A percentile compares a stretch with the other conserved stretches of the same genome.
These are phyloP conservation scores for Biston stratarius DNA, from an alignment of 2,888 invertebrate species.

Conservation along the genomic window DNA sequence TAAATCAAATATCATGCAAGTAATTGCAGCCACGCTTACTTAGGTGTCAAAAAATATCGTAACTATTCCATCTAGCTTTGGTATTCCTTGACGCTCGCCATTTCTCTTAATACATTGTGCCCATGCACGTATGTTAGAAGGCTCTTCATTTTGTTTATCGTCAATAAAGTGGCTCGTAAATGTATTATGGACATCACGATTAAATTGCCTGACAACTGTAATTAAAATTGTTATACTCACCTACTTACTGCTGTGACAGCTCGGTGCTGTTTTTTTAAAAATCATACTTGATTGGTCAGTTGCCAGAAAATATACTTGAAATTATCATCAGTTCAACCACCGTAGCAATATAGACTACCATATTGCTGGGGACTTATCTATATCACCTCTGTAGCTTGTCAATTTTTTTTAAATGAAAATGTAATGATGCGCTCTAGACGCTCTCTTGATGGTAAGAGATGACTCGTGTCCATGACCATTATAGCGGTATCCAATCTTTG, in stretches of 20 bases:
- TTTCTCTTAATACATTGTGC: constrained; percentile 17
- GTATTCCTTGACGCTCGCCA: neutral
- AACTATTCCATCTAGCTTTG: neutral
- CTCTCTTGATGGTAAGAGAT: too few species aligned
- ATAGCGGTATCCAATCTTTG: too few species aligned
- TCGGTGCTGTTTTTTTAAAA: neutral
- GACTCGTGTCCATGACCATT: too few species aligned
- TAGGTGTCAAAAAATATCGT: neutral
- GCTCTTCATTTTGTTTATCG: constrained; percentile 24
- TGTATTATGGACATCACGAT: constrained; percentile 21
- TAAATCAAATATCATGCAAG: neutral
- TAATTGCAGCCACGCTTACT: neutral
- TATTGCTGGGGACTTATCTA: too few species aligned
- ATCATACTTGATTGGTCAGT: neutral
- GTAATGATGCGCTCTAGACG: too few species aligned
- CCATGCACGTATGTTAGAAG: constrained; percentile 8
- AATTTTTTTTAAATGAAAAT: too few species aligned
- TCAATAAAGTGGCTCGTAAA: constrained; percentile 19
- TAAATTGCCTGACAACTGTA: constrained; percentile 9
- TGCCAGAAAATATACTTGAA: too few species aligned
- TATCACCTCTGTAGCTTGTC: too few species aligned
- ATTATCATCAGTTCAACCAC: too few species aligned
- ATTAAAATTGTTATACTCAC: constrained; percentile 4
- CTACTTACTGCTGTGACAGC: neutral
- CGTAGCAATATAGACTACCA: too few species aligned